Conservation (phyloP, 2,797 vertebrate species). For the Scyliorhinus canicula region DNA sequence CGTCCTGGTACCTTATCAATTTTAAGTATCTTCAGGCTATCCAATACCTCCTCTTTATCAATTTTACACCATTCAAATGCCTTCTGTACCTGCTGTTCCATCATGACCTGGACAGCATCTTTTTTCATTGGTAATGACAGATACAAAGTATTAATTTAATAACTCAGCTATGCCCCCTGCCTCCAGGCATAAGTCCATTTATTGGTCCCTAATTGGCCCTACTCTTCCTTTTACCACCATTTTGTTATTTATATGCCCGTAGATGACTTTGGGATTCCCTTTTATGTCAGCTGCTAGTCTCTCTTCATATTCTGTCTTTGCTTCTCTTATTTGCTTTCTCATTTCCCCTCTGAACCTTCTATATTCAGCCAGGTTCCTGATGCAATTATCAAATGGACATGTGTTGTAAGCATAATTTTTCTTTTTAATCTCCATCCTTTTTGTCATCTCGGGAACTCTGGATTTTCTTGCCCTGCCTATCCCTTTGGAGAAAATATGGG, state of each 20-base stretch:
- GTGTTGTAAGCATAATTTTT: not conserved
- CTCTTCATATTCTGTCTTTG: not conserved
- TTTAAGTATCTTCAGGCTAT: not conserved
- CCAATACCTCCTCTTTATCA: not conserved
- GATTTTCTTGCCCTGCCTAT: not conserved
- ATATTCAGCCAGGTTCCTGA: no score
- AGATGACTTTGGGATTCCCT: not conserved
- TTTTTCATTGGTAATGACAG: not conserved
- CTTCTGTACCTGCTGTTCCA: not conserved
- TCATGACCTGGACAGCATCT: not conserved
- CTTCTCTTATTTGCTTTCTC: not conserved
- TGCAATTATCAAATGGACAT: not conserved
- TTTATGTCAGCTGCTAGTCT: not conserved
- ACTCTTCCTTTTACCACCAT: not conserved
- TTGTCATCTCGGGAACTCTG: no score
- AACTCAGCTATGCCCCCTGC: not conserved
- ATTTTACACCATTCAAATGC: not conserved
- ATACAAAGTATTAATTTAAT: not conserved
- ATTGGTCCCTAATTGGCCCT: not conserved
- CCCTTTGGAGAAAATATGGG: not conserved
- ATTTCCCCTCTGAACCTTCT: no score
- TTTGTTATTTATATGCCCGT: not conserved
- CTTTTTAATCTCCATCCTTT: not conserved
- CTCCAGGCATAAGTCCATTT: not conserved
- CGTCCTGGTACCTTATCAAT: not conserved